These are phyloP conservation scores for Drosophila tanythrix DNA, from an alignment of 2,888 invertebrate species.

Conservation along the genomic window DNA sequence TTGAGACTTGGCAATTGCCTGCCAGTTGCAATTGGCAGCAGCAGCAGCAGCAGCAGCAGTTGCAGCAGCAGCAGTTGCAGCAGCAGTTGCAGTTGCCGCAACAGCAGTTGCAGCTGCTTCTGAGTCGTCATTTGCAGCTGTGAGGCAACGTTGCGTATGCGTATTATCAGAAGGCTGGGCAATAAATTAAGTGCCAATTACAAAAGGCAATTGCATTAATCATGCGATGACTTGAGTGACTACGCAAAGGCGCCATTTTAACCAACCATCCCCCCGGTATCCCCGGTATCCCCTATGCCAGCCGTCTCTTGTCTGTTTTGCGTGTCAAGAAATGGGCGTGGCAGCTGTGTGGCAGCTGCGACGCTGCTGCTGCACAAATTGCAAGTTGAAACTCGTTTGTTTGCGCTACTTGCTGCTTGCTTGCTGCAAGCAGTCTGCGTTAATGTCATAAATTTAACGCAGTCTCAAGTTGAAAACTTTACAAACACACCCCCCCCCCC, in stretches of 20 bases:
- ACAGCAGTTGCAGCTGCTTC: conserved; percentile 47
- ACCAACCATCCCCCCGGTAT: not conserved
- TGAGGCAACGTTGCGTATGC: conserved; percentile 62
- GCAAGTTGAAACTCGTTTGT: conserved; percentile 62
- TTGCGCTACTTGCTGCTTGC: conserved; percentile 44
- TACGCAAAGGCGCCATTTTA: conserved; percentile 28
- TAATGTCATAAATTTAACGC: conserved; percentile 78
- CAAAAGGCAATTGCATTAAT: conserved; percentile 79
- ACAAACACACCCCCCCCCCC: conserved; percentile 6
- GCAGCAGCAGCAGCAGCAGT: conserved; percentile 37
- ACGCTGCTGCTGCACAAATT: conserved; percentile 31
- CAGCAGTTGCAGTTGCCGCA: conserved; percentile 42
- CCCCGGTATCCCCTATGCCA: not conserved
- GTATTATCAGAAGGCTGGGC: conserved; percentile 64
- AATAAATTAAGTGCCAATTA: conserved; percentile 80
- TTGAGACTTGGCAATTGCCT: conserved; percentile 28
- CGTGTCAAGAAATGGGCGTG: conserved; percentile 77
- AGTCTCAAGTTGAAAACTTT: conserved; percentile 70
- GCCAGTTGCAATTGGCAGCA: conserved; percentile 12
- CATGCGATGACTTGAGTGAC: conserved; percentile 60
- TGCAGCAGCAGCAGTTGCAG: conserved; percentile 16
- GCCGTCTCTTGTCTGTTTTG: conserved; percentile 53
- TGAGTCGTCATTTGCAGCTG: conserved; percentile 46
- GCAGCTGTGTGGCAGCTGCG: conserved; percentile 21
- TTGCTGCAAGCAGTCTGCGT: conserved; percentile 33